phyloP scores from a whole-genome alignment of 2,888 invertebrate species.

The Ametastegia equiseti region DNA sequence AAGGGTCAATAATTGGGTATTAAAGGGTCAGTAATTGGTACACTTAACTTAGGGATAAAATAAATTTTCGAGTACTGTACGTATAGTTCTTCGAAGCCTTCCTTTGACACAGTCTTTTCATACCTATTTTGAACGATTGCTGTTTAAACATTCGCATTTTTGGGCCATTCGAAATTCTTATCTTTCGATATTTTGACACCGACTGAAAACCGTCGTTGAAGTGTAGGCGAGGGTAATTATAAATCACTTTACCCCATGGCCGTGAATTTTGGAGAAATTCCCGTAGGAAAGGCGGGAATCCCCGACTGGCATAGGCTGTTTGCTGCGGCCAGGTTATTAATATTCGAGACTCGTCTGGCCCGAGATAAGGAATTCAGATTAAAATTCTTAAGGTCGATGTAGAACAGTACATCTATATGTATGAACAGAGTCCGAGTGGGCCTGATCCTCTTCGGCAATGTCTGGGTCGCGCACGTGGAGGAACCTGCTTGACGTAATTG shows the following conservation, averaged over 20 bases:
- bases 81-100: too few species aligned
- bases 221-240: background rate
- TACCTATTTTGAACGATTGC: too few species aligned
- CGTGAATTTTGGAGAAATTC: slow-evolving; percentile 11
- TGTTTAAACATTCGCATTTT: too few species aligned
- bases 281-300: slow-evolving; percentile 30
- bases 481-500: slow-evolving; percentile 9
- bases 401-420: slow-evolving; percentile 38
- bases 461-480: slow-evolving; percentile 43
- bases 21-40: too few species aligned
- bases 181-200: too few species aligned
- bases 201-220: background rate
- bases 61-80: too few species aligned
- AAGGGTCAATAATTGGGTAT: too few species aligned
- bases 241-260: slow-evolving; percentile 4
- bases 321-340: slow-evolving; percentile 16
- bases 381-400: slow-evolving; percentile 33
- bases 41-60: too few species aligned
- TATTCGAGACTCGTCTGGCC: slow-evolving; percentile 32
- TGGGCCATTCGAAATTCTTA: too few species aligned
- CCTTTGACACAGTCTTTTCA: too few species aligned
- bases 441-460: slow-evolving; percentile 1
- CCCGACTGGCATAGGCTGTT: background rate
- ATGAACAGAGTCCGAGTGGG: slow-evolving; percentile 19
- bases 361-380: slow-evolving; percentile 34